A percentile compares a stretch with the other conserved stretches of the same genome.
These are phyloP conservation scores for Jacana jacana DNA, from an alignment of 2,113 vertebrate genomes.

Conservation along the genomic window DNA sequence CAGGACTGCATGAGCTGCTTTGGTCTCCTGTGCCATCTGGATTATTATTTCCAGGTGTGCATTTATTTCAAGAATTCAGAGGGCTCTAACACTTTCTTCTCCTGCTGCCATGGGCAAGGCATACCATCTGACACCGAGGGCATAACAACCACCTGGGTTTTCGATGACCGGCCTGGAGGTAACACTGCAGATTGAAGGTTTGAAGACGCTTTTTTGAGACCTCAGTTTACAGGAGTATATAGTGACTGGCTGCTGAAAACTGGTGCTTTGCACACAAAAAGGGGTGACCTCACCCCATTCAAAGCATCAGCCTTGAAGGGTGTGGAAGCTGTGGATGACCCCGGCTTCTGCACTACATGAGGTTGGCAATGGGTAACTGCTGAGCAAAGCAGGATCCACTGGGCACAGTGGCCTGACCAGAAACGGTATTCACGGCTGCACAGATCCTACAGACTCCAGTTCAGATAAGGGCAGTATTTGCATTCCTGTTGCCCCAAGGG, in stretches of 20 bases:
- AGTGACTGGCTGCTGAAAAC: background rate
- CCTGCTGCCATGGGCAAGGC: accelerated
- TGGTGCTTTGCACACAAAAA: background rate
- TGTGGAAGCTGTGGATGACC: accelerated
- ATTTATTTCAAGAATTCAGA: background rate
- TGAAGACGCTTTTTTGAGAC: background rate
- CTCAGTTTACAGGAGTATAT: background rate
- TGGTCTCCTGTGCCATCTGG: background rate
- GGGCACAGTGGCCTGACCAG: accelerated
- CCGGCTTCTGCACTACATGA: accelerated
- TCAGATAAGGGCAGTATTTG: background rate
- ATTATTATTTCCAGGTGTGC: background rate
- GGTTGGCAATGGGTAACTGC: background rate
- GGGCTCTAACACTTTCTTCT: background rate
- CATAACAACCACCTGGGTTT: background rate
- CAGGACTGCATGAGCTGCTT: background rate
- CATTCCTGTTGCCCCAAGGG: accelerated
- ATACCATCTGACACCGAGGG: background rate
- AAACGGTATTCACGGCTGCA: accelerated
- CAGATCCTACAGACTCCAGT: background rate
- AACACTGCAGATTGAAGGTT: background rate
- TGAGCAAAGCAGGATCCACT: background rate
- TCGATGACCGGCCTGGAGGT: background rate
- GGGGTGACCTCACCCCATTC: background rate
- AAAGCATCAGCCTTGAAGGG: background rate